Evolutionary conservation across 35 echinoderm and acorn worm species (phyloP).

Genomic region (Apostichopus californicus): DNA sequence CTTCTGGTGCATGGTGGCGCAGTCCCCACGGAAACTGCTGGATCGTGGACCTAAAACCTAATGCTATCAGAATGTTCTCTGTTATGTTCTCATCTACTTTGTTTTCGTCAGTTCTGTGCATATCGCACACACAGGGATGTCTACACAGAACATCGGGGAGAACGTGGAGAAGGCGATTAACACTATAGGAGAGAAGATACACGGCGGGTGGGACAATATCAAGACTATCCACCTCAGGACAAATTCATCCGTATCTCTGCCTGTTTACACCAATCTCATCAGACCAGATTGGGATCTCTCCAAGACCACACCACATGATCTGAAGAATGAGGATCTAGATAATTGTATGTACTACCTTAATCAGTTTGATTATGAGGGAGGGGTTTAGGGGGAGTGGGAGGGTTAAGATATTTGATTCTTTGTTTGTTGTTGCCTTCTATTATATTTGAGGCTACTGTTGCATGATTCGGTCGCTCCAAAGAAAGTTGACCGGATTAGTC

Average conservation of each 20-base stretch:
- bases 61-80: too few relatives aligned
- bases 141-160: constrained; percentile 46
- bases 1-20: too few relatives aligned
- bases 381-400: too few relatives aligned
- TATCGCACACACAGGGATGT: constrained; percentile 70
- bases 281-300: constrained; percentile 43
- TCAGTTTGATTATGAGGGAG: too few relatives aligned
- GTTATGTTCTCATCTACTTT: not conserved
- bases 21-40: too few relatives aligned
- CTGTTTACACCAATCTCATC: constrained; percentile 73
- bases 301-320: not conserved
- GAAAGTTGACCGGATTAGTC: too few relatives aligned
- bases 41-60: too few relatives aligned
- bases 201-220: constrained; percentile 78
- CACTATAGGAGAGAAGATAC: constrained; percentile 43
- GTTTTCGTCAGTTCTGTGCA: constrained; percentile 33
- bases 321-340: constrained; percentile 14
- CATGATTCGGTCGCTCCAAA: too few relatives aligned
- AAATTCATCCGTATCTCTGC: constrained; percentile 71
- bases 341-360: constrained; percentile 6
- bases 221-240: constrained; percentile 77
- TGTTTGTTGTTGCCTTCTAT: too few relatives aligned
- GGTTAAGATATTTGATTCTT: too few relatives aligned
- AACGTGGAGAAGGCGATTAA: constrained; percentile 72
- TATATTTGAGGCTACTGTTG: too few relatives aligned